These are phyloP conservation scores for Trypoxylus dichotomus DNA, from an alignment of 1,140 invertebrate species.

Conservation along the genomic window DNA sequence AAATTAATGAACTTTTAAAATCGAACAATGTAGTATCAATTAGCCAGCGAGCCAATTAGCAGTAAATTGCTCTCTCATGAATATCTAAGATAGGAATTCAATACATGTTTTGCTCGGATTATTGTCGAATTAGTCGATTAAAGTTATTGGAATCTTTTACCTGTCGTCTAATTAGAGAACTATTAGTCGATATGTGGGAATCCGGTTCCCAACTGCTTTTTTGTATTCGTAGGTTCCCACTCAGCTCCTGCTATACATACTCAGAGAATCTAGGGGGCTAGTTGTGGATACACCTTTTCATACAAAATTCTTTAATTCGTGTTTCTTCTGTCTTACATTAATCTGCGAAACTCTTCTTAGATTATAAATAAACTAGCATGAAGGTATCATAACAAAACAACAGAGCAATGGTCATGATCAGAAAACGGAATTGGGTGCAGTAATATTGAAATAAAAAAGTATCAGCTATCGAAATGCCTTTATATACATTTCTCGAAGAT, in stretches of 20 bases:
- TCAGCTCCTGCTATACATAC: neutral
- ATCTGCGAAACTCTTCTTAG: too few relatives aligned
- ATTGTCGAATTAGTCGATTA: slow-evolving; percentile 32
- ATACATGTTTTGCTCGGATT: slow-evolving; percentile 27
- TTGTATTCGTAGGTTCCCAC: neutral
- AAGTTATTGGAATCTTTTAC: slow-evolving; percentile 28
- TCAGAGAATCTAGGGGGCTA: too few relatives aligned
- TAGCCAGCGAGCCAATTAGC: slow-evolving; percentile 1
- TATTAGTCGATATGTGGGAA: slow-evolving; percentile 27
- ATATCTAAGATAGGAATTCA: slow-evolving; percentile 28
- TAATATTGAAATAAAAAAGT: too few relatives aligned
- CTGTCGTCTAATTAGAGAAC: slow-evolving; percentile 30
- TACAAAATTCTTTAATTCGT: too few relatives aligned
- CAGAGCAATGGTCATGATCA: too few relatives aligned
- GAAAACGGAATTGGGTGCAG: too few relatives aligned
- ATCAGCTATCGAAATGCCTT: too few relatives aligned
- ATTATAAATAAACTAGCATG: too few relatives aligned
- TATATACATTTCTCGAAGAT: too few relatives aligned
- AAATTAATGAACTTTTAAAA: slow-evolving; percentile 19
- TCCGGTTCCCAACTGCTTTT: slow-evolving; percentile 3
- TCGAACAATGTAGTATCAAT: slow-evolving; percentile 26
- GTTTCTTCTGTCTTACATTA: too few relatives aligned
- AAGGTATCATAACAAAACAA: too few relatives aligned
- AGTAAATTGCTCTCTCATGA: slow-evolving; percentile 9
- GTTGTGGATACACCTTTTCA: too few relatives aligned